Conservation (phyloP, 1,140 invertebrate genomes). For the Solenopsis invicta region DNA sequence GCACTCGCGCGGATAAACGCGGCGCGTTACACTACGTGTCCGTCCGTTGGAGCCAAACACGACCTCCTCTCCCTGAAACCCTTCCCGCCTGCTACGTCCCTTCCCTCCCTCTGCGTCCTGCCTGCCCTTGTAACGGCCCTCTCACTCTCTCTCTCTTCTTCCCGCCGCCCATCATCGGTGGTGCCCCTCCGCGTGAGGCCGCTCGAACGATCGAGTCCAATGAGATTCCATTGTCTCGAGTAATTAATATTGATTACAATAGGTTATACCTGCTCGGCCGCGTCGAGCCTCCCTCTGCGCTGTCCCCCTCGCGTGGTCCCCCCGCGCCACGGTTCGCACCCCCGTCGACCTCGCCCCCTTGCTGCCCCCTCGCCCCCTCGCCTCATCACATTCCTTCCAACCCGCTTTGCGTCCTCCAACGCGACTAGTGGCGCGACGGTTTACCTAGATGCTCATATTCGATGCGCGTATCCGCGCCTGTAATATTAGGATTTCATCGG, state of each 20-base stretch:
- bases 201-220: conserved; percentile 86
- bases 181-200: conserved; percentile 72
- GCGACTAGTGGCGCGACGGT: conserved; percentile 72
- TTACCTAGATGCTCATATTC: conserved; percentile 76
- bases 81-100: conserved; percentile 26
- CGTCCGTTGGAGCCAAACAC: conserved; percentile 78
- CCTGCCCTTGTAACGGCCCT: conserved; percentile 16
- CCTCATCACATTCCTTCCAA: conserved; percentile 34
- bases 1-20: conserved; percentile 69
- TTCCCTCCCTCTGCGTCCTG: neutral
- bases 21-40: conserved; percentile 78
- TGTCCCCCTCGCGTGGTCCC: conserved; percentile 15
- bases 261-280: conserved; percentile 84
- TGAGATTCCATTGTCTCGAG: conserved; percentile 87
- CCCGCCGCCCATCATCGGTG: conserved; percentile 52
- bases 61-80: conserved; percentile 71
- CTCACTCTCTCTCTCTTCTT: conserved; percentile 52
- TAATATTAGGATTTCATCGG: conserved; percentile 84
- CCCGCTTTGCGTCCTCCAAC: conserved; percentile 67
- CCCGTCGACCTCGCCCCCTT: conserved; percentile 27
- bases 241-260: conserved; percentile 87
- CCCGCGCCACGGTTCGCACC: neutral
- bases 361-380: too few relatives aligned
- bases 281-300: conserved; percentile 65
- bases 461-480: conserved; percentile 76